Evolutionary conservation across 2,113 vertebrate species (phyloP), one percentile per base, ranked within the genome.

Genomic region (Gopherus flavomarginatus): DNA sequence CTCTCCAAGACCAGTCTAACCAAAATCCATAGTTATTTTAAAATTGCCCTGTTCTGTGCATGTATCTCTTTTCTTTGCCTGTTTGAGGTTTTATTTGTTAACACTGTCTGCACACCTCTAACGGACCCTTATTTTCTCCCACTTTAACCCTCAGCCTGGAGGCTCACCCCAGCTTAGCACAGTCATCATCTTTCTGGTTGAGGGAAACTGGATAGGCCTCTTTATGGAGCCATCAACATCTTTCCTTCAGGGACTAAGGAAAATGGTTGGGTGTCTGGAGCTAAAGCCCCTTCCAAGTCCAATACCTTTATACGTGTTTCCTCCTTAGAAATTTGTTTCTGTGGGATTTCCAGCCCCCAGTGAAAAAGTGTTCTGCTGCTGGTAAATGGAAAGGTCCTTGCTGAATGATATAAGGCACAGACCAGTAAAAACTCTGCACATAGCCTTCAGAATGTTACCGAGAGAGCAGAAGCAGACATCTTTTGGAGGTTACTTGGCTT

Each of bases 321-420:
- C 87, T 93, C 92, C 95, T 97, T 93, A 94, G 83, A 97, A 97
- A 93, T 93, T 92, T 97, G 90, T 88, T 97, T 90, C 8, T 7
- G 94, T 94, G 96, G 96, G 96, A 95, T 97, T 97, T 79, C 93
- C 94, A 95, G 93, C 91, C 92, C 91, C 91, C 95, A 95, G 89
- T 94, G 93, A 96, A 97, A 97, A 95, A 65, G 53, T 94, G 85
- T 75, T 97, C 95, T 94, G 83, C 90, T 94, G 83, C 90, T 90
- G 93, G 97, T 97, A 96, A 96, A 97, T 96, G 96, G 93, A 97
- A 95, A 96, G 95, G 90, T 89, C 87, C 96, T 94, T 95, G 90
- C 92, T 97, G 96, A 94, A 22, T 38, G n/a, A 38, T 38, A n/a
- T 38, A 72, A 72, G n/a, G 17, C 65, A 11, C 65, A 9, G 19